Conservation (phyloP, 1,140 invertebrate genomes). For the Dreissena polymorpha region DNA sequence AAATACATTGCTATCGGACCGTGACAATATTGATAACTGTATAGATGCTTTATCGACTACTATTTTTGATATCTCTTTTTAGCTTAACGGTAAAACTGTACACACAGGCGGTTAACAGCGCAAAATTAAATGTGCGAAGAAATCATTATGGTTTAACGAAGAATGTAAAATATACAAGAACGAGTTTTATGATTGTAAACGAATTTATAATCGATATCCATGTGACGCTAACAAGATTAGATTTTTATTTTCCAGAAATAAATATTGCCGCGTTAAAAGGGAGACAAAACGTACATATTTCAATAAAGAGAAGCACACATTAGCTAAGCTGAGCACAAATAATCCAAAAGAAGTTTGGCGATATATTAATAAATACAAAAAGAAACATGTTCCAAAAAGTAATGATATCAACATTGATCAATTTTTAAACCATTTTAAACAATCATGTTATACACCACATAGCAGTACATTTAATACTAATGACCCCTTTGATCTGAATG, state of each 20-base stretch:
- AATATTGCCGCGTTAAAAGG: background rate
- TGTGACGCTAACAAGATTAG: background rate
- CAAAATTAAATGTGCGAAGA: background rate
- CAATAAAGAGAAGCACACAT: background rate
- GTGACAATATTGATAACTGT: slow-evolving; percentile 7
- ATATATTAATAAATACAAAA: slow-evolving; percentile 18
- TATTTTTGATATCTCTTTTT: slow-evolving; percentile 27
- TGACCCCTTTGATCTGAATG: background rate
- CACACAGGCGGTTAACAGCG: background rate
- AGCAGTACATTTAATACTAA: background rate
- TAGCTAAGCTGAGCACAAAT: background rate
- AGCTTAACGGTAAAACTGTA: slow-evolving; percentile 9
- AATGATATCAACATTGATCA: background rate
- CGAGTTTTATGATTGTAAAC: slow-evolving; percentile 6
- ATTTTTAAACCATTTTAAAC: slow-evolving; percentile 7
- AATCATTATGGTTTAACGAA: slow-evolving; percentile 19
- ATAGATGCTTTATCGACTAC: background rate
- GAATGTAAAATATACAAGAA: background rate
- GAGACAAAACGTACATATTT: background rate
- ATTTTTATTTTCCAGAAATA: slow-evolving; percentile 4
- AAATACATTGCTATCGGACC: background rate
- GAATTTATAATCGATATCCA: background rate
- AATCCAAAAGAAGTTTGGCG: slow-evolving; percentile 9
- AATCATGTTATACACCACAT: background rate
- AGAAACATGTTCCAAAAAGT: background rate